Percentiles rank a stretch among this genome's conserved stretches.
phyloP scores from a whole-genome alignment of 2,113 vertebrate species.

The Sakesphorus luctuosus region DNA sequence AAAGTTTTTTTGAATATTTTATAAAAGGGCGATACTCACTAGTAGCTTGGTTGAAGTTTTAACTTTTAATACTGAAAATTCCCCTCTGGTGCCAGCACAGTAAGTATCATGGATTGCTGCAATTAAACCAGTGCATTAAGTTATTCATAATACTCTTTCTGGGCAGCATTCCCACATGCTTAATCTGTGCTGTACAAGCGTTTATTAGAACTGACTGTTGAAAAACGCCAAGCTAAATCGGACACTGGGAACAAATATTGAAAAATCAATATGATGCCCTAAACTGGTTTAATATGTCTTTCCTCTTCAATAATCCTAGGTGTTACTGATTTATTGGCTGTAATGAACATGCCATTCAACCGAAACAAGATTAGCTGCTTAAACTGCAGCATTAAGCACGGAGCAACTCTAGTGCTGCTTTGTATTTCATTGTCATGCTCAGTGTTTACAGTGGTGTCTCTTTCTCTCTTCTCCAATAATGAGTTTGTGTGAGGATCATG shows the following conservation, averaged over 20 bases:
- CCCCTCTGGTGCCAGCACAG: slow-evolving; percentile 51
- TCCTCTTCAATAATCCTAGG: slow-evolving; percentile 58
- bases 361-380: slow-evolving; percentile 52
- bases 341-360: slow-evolving; percentile 59
- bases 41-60: neutral
- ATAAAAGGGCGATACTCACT: neutral
- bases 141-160: slow-evolving; percentile 72
- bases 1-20: neutral
- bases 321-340: slow-evolving; percentile 49
- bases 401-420: slow-evolving; percentile 39
- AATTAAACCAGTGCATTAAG: slow-evolving; percentile 68
- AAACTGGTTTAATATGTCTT: slow-evolving; percentile 65
- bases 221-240: slow-evolving; percentile 45
- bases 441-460: neutral
- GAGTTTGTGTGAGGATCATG: neutral
- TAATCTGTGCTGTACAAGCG: slow-evolving; percentile 41
- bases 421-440: slow-evolving; percentile 9
- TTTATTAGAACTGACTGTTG: slow-evolving; percentile 69
- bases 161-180: slow-evolving; percentile 68
- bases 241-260: neutral
- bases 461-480: neutral
- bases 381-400: neutral
- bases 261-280: slow-evolving; percentile 50
- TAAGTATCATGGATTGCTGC: slow-evolving; percentile 73
- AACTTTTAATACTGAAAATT: slow-evolving; percentile 56